Percentiles rank a stretch among this genome's conserved stretches.
Evolutionary conservation across 2,888 invertebrate species (phyloP).

Genomic region (Dascillus cervinus): DNA sequence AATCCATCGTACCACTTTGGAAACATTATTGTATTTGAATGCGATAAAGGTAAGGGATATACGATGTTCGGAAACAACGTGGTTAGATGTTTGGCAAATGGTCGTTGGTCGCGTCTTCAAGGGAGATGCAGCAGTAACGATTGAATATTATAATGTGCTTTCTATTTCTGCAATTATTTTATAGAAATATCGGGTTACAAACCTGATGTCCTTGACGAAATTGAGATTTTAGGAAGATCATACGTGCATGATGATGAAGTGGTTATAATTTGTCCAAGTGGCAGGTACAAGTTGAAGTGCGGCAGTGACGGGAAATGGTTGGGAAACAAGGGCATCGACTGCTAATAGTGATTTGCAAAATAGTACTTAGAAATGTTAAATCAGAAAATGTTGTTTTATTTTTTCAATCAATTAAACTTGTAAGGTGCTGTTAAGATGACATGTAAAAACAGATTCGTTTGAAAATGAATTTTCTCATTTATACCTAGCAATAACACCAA

Average conservation of each 20-base stretch:
- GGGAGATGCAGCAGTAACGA: conserved; percentile 46
- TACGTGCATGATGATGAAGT: conserved; percentile 45
- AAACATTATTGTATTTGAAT: conserved; percentile 40
- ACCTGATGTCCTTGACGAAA: conserved; percentile 39
- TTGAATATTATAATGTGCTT: no score
- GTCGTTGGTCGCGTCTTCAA: conserved; percentile 46
- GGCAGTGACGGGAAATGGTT: conserved; percentile 33
- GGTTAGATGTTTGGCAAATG: conserved; percentile 42
- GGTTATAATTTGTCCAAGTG: conserved; percentile 36
- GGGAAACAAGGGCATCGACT: conserved; percentile 23
- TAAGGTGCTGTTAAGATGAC: no score
- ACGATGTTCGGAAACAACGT: conserved; percentile 40
- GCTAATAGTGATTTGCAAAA: no score
- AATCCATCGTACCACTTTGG: no score
- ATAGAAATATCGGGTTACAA: conserved; percentile 47
- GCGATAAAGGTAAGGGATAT: conserved; percentile 45
- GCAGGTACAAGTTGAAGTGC: conserved; percentile 28
- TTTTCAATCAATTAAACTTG: no score
- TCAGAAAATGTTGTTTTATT: no score
- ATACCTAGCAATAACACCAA: no score
- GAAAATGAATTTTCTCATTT: no score
- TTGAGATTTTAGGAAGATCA: conserved; percentile 42
- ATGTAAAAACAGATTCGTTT: no score
- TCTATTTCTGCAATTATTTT: no score
- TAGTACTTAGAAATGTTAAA: no score